Percentiles rank a stretch among this genome's conserved stretches.
phyloP scores from a whole-genome alignment of 1,140 invertebrate species.

The Drosophila micromelanica region DNA sequence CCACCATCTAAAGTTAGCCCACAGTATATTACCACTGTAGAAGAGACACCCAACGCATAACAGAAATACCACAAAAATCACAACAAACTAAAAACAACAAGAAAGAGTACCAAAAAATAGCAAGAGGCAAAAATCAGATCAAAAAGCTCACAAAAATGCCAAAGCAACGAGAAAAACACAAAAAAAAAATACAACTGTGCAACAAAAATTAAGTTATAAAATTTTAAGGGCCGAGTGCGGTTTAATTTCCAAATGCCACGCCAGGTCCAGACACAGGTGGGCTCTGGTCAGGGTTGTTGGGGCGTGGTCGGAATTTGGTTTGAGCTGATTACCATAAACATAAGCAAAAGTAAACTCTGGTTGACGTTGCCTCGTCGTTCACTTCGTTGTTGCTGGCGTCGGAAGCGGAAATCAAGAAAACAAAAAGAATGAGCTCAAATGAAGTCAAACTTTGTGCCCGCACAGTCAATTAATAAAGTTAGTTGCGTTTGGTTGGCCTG shows the following conservation, averaged over 20 bases:
- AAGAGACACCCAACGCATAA: constrained; percentile 21
- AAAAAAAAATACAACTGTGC: constrained; percentile 22
- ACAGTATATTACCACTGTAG: constrained; percentile 6
- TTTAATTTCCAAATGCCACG: constrained; percentile 80
- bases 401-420: constrained; percentile 80
- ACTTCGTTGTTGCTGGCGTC: constrained; percentile 18
- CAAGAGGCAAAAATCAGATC: constrained; percentile 70
- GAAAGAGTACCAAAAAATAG: constrained; percentile 39
- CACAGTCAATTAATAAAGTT: constrained; percentile 72
- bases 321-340: constrained; percentile 75
- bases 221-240: constrained; percentile 77
- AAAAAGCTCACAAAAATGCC: constrained; percentile 81
- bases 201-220: constrained; percentile 82
- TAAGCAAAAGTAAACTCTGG: constrained; percentile 52
- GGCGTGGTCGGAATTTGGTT: constrained; percentile 55
- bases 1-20: constrained; percentile 20
- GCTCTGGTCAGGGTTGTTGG: constrained; percentile 17
- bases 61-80: constrained; percentile 27
- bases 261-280: constrained; percentile 58
- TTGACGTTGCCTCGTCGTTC: constrained; percentile 19
- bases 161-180: constrained; percentile 35
- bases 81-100: constrained; percentile 9
- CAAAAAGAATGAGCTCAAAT: constrained; percentile 78
- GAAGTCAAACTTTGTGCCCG: constrained; percentile 64
- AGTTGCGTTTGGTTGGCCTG: constrained; percentile 69